phyloP scores from a whole-genome alignment of 2,113 vertebrate species.

The Ia io region DNA sequence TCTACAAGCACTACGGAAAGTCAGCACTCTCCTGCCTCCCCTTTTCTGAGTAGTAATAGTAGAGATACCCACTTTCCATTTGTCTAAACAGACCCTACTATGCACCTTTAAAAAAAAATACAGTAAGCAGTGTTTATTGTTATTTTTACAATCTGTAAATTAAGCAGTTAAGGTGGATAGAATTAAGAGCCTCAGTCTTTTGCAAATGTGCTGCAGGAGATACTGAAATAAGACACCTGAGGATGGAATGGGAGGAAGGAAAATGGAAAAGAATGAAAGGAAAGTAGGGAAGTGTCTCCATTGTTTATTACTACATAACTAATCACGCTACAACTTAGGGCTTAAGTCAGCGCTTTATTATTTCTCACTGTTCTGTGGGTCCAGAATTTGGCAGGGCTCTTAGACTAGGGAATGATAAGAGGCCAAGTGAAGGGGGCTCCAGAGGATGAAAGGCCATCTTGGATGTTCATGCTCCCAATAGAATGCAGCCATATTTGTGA shows the following conservation, averaged over 20 bases:
- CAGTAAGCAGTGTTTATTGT: neutral
- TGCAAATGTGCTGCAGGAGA: neutral
- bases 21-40: neutral
- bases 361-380: slow-evolving; percentile 18
- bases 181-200: slow-evolving; percentile 29
- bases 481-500: neutral
- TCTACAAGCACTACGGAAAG: neutral
- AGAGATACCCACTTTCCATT: neutral
- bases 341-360: neutral
- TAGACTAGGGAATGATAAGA: neutral
- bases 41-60: neutral
- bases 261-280: slow-evolving; percentile 26
- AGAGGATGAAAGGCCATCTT: neutral
- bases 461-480: neutral
- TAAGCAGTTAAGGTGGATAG: neutral
- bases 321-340: neutral
- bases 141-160: neutral
- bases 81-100: neutral
- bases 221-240: neutral
- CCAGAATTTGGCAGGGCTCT: neutral
- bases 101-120: neutral
- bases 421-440: neutral
- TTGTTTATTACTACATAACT: neutral
- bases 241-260: neutral
- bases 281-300: neutral